Evolutionary conservation across 1,140 invertebrate genomes (phyloP).

Genomic region (Drosophila kepulauana): DNA sequence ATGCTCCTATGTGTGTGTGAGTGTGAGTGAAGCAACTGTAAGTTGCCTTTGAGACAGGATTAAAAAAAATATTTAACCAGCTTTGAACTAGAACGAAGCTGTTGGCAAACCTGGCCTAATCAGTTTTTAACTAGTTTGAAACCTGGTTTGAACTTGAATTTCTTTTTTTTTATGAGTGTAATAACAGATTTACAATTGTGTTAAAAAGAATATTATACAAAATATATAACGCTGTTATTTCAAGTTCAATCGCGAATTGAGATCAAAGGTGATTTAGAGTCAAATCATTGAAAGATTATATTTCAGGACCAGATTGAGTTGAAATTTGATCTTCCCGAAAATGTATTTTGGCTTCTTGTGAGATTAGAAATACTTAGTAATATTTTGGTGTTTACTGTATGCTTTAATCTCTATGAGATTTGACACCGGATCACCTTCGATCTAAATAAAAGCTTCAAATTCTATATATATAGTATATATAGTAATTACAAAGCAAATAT

Average conservation of each 20-base stretch:
- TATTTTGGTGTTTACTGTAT: too few species aligned
- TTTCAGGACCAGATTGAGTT: too few species aligned
- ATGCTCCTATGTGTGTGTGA: background rate
- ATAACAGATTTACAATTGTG: background rate
- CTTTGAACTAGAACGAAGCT: background rate
- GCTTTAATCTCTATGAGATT: background rate
- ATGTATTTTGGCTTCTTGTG: too few species aligned
- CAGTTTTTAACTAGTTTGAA: background rate
- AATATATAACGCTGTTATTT: background rate
- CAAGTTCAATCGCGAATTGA: background rate
- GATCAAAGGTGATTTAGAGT: background rate
- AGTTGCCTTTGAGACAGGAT: background rate
- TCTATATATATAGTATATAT: background rate
- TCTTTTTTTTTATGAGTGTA: background rate
- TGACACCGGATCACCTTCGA: background rate
- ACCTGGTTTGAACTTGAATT: slow-evolving; percentile 4
- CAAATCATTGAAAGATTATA: too few species aligned
- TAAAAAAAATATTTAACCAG: background rate
- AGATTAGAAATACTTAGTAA: too few species aligned
- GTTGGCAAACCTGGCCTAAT: background rate
- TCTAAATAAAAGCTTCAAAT: background rate
- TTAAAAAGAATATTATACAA: background rate
- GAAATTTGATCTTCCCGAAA: too few species aligned
- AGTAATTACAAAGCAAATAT: slow-evolving; percentile 16
- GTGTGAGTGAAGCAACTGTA: background rate